These are phyloP conservation scores for Drosophila subobscura DNA, from an alignment of 1,140 invertebrate genomes.

Conservation along the genomic window DNA sequence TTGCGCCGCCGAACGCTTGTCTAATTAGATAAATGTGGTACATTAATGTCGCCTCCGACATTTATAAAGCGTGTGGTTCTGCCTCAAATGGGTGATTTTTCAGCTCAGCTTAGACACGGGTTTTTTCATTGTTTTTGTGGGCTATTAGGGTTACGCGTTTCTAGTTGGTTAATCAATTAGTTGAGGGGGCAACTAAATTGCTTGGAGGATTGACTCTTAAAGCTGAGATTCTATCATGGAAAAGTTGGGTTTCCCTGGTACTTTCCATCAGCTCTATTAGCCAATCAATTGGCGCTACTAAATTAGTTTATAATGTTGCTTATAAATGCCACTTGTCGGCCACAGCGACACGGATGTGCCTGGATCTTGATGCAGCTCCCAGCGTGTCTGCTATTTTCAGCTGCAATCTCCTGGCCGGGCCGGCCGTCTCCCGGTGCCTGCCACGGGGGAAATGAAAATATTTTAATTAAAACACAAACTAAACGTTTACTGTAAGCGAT, in stretches of 20 bases:
- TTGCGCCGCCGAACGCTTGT: constrained; percentile 69
- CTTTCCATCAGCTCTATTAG: constrained; percentile 49
- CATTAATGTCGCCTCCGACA: constrained; percentile 76
- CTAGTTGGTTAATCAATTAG: constrained; percentile 25
- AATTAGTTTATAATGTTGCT: constrained; percentile 66
- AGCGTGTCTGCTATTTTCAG: constrained; percentile 34
- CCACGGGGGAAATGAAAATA: constrained; percentile 66
- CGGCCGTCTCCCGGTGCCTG: constrained; percentile 11
- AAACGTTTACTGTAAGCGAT: constrained; percentile 79
- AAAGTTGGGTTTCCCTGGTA: neutral
- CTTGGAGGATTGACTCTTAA: constrained; percentile 25
- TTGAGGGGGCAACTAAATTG: constrained; percentile 39
- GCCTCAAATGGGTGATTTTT: constrained; percentile 30
- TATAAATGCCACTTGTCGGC: constrained; percentile 68
- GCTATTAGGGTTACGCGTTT: constrained; percentile 8
- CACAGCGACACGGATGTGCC: constrained; percentile 59
- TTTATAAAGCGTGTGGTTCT: constrained; percentile 66
- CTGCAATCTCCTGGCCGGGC: constrained; percentile 29
- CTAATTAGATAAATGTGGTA: constrained; percentile 81
- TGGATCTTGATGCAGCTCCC: constrained; percentile 62
- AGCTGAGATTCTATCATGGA: neutral
- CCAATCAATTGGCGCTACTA: constrained; percentile 62
- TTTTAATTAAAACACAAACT: constrained; percentile 82
- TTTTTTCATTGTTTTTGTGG: constrained; percentile 11
- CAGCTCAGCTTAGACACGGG: constrained; percentile 1